Base-by-base conservation (phyloP, 2,888 invertebrate species). In the Deilephila elpenor region DNA sequence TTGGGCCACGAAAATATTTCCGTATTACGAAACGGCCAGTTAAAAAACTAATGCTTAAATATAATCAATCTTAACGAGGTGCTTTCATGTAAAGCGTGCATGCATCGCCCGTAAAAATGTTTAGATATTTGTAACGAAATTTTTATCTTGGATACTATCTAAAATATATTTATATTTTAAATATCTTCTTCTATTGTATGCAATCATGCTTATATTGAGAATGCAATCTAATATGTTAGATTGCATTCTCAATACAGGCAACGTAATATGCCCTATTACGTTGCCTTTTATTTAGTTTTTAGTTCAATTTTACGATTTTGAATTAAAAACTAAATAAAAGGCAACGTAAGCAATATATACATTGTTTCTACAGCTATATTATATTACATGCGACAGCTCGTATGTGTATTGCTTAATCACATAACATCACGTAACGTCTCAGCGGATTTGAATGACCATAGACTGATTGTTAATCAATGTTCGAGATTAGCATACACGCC, bases 1-100 rank as follows among this genome's bases (percentile, higher is more conserved):
- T 67, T 67, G 14, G 67, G 67, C 14, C 64, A 64, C 67, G 67
- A 67, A 67, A 67, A 67, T 67, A 67, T 25, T 51, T 67, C 17
- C 67, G 67, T 51, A 67, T 67, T 67, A 67, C 67, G 25, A 67
- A 67, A 67, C 51, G 19, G n/a, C 20, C 67, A 25, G 44, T 51
- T 67, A 67, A 25, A 44, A 25, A 67, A 67, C 44, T 25, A 25
- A 67, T 11, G 5, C 51, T 29, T 51, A 25, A 25, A 51, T 67
- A 67, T 67, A 67, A 67, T 67, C 17, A 67, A 67, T 67, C 64
- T 20, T n/a, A 51, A 51, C 67, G 25, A 44, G 25, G 6, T 34
- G 7, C 25, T 51, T 67, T 51, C 67, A 51, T 67, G 25, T 51
- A 17, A 3, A 44, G 14, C 25, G 11, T 61, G 29, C 19, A 61